phyloP scores from a whole-genome alignment of 1,140 invertebrate species.

The Drosophila bocqueti region DNA sequence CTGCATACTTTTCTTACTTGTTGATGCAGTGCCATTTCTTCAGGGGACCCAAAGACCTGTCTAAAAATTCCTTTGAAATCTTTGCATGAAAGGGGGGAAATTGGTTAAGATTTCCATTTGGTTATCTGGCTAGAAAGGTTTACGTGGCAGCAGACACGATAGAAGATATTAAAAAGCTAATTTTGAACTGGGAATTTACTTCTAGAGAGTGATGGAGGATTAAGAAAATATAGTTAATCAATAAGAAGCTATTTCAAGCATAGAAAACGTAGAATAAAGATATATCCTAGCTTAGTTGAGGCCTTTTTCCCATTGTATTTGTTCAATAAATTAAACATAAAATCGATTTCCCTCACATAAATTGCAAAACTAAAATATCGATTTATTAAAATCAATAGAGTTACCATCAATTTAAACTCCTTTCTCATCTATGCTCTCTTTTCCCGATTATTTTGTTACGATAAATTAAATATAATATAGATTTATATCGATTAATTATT shows the following conservation, averaged over 20 bases:
- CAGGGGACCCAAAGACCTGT: not conserved
- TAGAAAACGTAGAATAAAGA: too few relatives aligned
- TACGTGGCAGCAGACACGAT: not conserved
- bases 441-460: too few relatives aligned
- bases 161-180: not conserved
- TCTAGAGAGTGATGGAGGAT: not conserved
- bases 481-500: too few relatives aligned
- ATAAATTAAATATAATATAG: too few relatives aligned
- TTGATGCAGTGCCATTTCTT: conserved; percentile 42
- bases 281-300: too few relatives aligned
- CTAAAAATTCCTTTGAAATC: conserved; percentile 9
- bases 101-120: conserved; percentile 5
- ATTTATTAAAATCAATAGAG: not conserved
- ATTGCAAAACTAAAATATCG: not conserved
- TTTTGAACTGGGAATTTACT: not conserved
- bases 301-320: too few relatives aligned
- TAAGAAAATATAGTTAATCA: too few relatives aligned
- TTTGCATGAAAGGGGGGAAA: not conserved
- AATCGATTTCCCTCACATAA: not conserved
- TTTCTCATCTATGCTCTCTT: too few relatives aligned
- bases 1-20: conserved; percentile 35
- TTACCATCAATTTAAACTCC: too few relatives aligned
- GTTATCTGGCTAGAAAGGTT: not conserved
- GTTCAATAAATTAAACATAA: not conserved
- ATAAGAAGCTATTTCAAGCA: too few relatives aligned